Evolutionary conservation across 2,113 vertebrate species (phyloP), one percentile per base, ranked within the genome.

Genomic region (Microcebus murinus): DNA sequence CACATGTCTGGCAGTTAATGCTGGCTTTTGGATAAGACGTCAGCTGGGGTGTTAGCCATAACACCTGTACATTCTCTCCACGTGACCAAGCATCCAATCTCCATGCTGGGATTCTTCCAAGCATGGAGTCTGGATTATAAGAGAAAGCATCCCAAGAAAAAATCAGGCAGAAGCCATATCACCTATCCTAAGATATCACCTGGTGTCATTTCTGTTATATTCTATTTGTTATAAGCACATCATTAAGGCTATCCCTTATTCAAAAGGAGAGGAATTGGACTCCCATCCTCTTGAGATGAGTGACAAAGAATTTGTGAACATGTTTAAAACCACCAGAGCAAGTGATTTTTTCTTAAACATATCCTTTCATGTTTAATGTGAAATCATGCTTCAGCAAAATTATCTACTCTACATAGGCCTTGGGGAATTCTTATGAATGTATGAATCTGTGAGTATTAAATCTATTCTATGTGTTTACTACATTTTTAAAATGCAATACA

Each of bases 181-280:
- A 71, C 68, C n/a, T 63, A 21, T 36, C 34, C 68, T 91, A 48
- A n/a, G 34, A 61, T 25, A 67, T 25, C 6, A 77, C 4, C 6
- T 27, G 29, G 10, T 68, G 8, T 70, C 48, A 74, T 68, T 91
- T 82, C 42, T 68, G 21, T 50, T 82, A n/a, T 76, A 61, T 76
- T 93, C 36, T 90, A 20, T 73, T 94, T 77, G 55, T 67, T 96
- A 73, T 48, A 36, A 90, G 39, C 4, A 90, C 57, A 14, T 90
- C 31, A 87, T 27, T 55, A 74, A 87, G 57, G 6, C 15, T 14
- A 94, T 34, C 8, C 11, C 27, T 91, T 86, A 36, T n/a, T 80
- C 63, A 52, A 63, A 45, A 42, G 45, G 57, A 63, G 29, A 91
- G 13, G 11, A 80, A 67, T 76, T 59, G 73, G 27, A 74, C 45